These are phyloP conservation scores for Capitella teleta DNA, from an alignment of 1,140 invertebrate species.

Conservation along the genomic window DNA sequence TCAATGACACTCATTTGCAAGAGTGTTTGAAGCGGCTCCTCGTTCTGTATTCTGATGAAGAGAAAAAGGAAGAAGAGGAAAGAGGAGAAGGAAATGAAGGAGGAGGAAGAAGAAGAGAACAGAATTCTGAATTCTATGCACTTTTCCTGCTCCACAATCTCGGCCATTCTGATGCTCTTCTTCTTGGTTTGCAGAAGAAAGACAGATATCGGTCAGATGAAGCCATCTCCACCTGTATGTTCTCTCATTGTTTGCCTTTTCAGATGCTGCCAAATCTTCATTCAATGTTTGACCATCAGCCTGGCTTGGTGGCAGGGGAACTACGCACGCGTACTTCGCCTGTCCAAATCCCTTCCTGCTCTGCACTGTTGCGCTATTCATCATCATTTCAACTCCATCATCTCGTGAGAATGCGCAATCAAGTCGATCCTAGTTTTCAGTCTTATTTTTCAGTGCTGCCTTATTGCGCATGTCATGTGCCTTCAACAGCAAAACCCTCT, in stretches of 20 bases:
- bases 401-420: slow-evolving; percentile 15
- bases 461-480: too few species aligned
- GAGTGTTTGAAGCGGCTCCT: slow-evolving; percentile 39
- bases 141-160: slow-evolving; percentile 32
- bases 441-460: too few species aligned
- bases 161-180: slow-evolving; percentile 21
- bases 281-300: slow-evolving; percentile 15
- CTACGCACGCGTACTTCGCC: slow-evolving; percentile 13
- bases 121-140: too few species aligned
- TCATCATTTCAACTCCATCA: slow-evolving; percentile 20
- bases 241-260: not conserved
- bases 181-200: slow-evolving; percentile 18
- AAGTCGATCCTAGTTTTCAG: too few species aligned
- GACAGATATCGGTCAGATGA: slow-evolving; percentile 17
- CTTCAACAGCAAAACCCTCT: too few species aligned
- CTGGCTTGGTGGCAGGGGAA: slow-evolving; percentile 18
- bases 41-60: slow-evolving; percentile 20
- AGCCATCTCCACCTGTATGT: not conserved
- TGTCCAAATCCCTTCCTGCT: slow-evolving; percentile 6
- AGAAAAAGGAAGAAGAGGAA: slow-evolving; percentile 15
- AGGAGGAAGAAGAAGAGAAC: too few species aligned
- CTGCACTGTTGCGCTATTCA: slow-evolving; percentile 20
- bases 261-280: not conserved
- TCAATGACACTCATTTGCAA: slow-evolving; percentile 37
- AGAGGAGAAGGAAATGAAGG: too few species aligned